Evolutionary conservation across 2,888 invertebrate species (phyloP).

Genomic region (Drosophila mimica): DNA sequence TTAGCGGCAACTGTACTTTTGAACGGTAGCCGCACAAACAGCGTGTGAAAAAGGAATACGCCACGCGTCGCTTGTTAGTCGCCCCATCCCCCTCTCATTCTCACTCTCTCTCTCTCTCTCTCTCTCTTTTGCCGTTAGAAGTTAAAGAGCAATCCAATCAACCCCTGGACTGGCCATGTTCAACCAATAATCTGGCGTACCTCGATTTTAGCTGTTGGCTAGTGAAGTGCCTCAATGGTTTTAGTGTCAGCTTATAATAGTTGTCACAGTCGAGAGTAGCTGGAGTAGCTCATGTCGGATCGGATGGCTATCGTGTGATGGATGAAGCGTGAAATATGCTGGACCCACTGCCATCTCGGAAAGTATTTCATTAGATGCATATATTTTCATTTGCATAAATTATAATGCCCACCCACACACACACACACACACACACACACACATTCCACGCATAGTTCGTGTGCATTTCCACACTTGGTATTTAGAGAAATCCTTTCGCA

Average conservation of each 20-base stretch:
- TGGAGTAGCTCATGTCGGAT: constrained; percentile 9
- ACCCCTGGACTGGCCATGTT: constrained; percentile 58
- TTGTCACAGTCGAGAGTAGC: constrained; percentile 66
- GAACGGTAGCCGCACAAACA: constrained; percentile 25
- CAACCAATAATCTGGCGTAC: constrained; percentile 6
- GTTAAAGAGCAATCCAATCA: constrained; percentile 69
- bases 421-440: neutral
- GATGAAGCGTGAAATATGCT: constrained; percentile 73
- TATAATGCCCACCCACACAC: constrained; percentile 23
- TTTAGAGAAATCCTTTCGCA: constrained; percentile 29
- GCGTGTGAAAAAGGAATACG: constrained; percentile 70
- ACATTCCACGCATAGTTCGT: constrained; percentile 28
- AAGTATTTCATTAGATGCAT: constrained; percentile 20
- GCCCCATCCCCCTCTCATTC: constrained; percentile 2
- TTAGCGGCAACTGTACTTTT: constrained; percentile 79
- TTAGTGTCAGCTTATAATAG: constrained; percentile 79
- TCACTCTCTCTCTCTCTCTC: neutral
- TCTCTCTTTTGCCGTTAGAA: constrained; percentile 37
- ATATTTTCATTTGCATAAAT: constrained; percentile 57
- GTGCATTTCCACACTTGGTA: constrained; percentile 11
- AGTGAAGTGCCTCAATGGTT: constrained; percentile 74
- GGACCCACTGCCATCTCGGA: neutral
- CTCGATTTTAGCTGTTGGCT: constrained; percentile 28
- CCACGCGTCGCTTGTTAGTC: constrained; percentile 75
- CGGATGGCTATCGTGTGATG: constrained; percentile 63